A percentile compares a stretch with the other conserved stretches of the same genome.
Conservation (phyloP, 2,888 invertebrate genomes). For the Pristionchus fissidentatus region DNA sequence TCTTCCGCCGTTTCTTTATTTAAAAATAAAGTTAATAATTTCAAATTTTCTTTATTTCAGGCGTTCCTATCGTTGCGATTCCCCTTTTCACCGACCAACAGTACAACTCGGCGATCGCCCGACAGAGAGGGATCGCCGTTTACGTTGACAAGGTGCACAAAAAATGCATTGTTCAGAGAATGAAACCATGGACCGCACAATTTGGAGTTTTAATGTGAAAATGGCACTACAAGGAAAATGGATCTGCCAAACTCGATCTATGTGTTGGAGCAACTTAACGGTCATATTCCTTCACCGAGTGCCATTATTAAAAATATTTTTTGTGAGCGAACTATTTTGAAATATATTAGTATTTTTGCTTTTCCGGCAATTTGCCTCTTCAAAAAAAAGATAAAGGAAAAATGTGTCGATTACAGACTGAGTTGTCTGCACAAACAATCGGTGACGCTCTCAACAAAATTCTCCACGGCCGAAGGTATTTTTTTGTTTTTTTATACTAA, state of each 20-base stretch:
- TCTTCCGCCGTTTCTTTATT: not conserved
- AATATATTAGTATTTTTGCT: no score
- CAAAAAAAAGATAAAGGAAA: not conserved
- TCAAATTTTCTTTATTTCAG: not conserved
- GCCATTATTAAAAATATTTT: no score
- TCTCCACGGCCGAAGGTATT: not conserved
- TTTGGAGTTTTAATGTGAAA: no score
- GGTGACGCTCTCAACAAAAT: constrained; percentile 17
- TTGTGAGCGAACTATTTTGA: no score
- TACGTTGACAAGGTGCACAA: constrained; percentile 46
- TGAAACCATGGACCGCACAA: no score
- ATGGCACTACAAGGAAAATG: no score
- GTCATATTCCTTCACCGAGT: no score
- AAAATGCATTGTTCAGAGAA: no score
- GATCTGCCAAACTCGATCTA: no score
- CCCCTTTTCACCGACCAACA: constrained; percentile 49
- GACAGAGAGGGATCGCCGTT: constrained; percentile 35
- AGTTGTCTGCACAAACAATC: not conserved
- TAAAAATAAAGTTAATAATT: not conserved
- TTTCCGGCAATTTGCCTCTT: no score
- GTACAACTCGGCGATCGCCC: constrained; percentile 44
- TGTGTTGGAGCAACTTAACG: no score
- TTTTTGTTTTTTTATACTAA: not conserved
- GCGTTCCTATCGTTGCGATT: constrained; percentile 28
- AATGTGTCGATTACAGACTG: not conserved